phyloP scores from a whole-genome alignment of 2,113 vertebrate genomes.

The Percopsis transmontana region DNA sequence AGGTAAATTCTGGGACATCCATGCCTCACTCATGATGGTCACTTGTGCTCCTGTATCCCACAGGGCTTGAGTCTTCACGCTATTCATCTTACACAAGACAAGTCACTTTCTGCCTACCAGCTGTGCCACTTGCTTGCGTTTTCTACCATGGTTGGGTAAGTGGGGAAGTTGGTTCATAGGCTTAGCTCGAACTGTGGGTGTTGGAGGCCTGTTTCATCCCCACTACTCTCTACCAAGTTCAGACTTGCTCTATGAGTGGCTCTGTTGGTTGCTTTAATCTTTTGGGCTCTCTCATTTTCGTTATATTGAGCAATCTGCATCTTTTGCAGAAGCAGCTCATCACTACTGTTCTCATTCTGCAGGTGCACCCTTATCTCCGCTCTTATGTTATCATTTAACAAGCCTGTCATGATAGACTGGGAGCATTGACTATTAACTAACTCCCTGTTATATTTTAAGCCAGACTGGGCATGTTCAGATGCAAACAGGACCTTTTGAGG shows the following conservation, averaged over 20 bases:
- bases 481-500: constrained; percentile 2
- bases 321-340: constrained; percentile 1
- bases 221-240: not conserved
- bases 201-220: not conserved
- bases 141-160: not conserved
- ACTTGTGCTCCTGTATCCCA: constrained; percentile 15
- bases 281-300: not conserved
- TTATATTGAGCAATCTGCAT: constrained; percentile 3
- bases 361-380: not conserved
- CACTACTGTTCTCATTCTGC: constrained; percentile 1
- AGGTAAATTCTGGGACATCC: constrained; percentile 5
- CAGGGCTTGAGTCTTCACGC: constrained; percentile 3
- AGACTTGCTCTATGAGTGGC: constrained; percentile 3
- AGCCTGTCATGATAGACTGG: constrained; percentile 2
- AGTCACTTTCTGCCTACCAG: not conserved
- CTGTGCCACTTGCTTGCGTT: not conserved
- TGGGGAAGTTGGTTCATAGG: not conserved
- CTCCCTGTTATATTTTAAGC: constrained; percentile 11
- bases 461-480: constrained; percentile 8
- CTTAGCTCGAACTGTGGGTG: not conserved
- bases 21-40: constrained; percentile 11
- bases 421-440: constrained; percentile 4
- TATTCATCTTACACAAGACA: constrained; percentile 4
- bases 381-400: constrained; percentile 11
- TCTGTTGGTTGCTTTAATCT: constrained; percentile 9